phyloP scores from a whole-genome alignment of 2,113 vertebrate species.

The Salvelinus sp. region DNA sequence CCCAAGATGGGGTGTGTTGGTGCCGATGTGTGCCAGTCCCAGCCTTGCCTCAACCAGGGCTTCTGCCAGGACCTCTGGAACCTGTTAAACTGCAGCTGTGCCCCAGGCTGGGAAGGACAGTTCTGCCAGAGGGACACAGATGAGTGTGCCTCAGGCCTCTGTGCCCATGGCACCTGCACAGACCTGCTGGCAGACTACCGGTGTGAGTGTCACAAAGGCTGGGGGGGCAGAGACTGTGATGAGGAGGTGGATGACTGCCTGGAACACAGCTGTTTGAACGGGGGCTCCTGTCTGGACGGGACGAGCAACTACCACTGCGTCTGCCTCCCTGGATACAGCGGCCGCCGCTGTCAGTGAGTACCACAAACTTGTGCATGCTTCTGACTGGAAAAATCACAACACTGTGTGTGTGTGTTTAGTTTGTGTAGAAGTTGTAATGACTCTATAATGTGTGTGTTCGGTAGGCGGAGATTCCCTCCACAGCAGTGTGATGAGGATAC shows the following conservation, averaged over 20 bases:
- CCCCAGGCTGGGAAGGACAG: slow-evolving; percentile 79
- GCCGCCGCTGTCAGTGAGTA: slow-evolving; percentile 86
- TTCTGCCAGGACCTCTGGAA: slow-evolving; percentile 86
- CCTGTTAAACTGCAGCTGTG: slow-evolving; percentile 80
- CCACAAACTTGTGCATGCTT: background rate
- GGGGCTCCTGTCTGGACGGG: slow-evolving; percentile 72
- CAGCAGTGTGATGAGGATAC: slow-evolving; percentile 77
- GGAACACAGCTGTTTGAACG: slow-evolving; percentile 78
- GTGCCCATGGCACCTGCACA: slow-evolving; percentile 78
- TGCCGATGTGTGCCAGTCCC: slow-evolving; percentile 72
- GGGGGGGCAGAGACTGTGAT: slow-evolving; percentile 80
- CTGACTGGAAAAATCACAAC: background rate
- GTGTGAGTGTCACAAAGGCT: slow-evolving; percentile 84
- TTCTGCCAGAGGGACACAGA: slow-evolving; percentile 77
- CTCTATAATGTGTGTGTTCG: slow-evolving; percentile 17
- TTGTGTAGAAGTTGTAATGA: background rate
- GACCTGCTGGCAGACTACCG: slow-evolving; percentile 79
- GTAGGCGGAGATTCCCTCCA: slow-evolving; percentile 80
- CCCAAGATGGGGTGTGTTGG: slow-evolving; percentile 79
- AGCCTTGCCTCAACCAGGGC: slow-evolving; percentile 82
- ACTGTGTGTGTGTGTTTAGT: background rate
- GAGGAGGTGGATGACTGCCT: slow-evolving; percentile 82
- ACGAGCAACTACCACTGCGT: slow-evolving; percentile 75
- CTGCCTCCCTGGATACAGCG: slow-evolving; percentile 73
- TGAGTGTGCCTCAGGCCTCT: slow-evolving; percentile 81